phyloP scores from a whole-genome alignment of 2,888 invertebrate species.

The Hemicrepidius hirtus region DNA sequence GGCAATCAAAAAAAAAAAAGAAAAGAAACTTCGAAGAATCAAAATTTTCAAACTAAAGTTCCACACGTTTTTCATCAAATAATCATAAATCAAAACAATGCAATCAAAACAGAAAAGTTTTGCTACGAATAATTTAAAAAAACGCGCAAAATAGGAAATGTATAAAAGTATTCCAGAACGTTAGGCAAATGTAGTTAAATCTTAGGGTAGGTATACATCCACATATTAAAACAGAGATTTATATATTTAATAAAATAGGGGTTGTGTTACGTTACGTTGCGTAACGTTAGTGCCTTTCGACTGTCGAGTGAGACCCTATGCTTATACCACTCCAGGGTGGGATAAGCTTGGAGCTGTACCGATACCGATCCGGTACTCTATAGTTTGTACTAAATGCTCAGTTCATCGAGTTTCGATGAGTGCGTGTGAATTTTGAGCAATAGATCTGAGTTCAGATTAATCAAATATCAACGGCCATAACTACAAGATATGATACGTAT shows the following conservation, averaged over 20 bases:
- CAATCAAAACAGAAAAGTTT: slow-evolving; percentile 52
- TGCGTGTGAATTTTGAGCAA: slow-evolving; percentile 66
- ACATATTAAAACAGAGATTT: slow-evolving; percentile 69
- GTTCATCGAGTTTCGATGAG: slow-evolving; percentile 51
- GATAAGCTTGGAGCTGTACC: slow-evolving; percentile 60
- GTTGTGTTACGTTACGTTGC: slow-evolving; percentile 69
- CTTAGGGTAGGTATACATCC: slow-evolving; percentile 68
- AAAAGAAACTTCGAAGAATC: slow-evolving; percentile 43
- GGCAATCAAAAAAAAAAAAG: slow-evolving; percentile 68
- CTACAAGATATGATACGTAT: slow-evolving; percentile 63
- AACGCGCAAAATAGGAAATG: slow-evolving; percentile 45
- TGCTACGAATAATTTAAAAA: slow-evolving; percentile 37
- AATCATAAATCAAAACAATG: slow-evolving; percentile 61
- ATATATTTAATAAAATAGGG: slow-evolving; percentile 68
- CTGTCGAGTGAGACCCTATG: slow-evolving; percentile 72
- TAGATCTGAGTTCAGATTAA: slow-evolving; percentile 71
- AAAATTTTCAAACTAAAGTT: slow-evolving; percentile 53
- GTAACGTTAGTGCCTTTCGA: slow-evolving; percentile 73
- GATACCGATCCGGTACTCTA: slow-evolving; percentile 65
- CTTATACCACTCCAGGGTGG: slow-evolving; percentile 53
- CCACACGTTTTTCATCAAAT: slow-evolving; percentile 19
- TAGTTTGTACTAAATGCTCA: slow-evolving; percentile 58
- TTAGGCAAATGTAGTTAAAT: slow-evolving; percentile 59
- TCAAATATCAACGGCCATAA: slow-evolving; percentile 69
- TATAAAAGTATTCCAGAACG: slow-evolving; percentile 51